Evolutionary conservation across 30 jellyfish, hydroid and myxozoan species (phyloP).

Genomic region (Turritopsis dohrnii): DNA sequence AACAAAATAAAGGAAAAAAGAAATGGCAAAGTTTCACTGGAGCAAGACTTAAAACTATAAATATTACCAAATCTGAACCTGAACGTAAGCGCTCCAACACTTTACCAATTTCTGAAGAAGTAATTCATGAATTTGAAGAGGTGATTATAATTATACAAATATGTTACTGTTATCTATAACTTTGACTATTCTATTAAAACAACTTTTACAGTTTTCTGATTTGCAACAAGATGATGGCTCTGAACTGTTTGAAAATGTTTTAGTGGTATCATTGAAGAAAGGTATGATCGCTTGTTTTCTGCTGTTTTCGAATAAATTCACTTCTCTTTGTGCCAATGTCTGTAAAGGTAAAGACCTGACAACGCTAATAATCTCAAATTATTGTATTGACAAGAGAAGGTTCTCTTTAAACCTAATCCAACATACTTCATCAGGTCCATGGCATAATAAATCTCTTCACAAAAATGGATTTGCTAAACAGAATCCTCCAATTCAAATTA

Average conservation of each 20-base stretch:
- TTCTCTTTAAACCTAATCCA: too few species aligned
- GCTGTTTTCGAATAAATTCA: neutral
- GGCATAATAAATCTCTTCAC: too few species aligned
- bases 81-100: neutral
- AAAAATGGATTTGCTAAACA: too few species aligned
- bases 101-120: neutral
- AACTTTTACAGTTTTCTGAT: constrained; percentile 15
- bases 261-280: constrained; percentile 60
- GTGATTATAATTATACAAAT: too few species aligned
- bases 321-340: too few species aligned
- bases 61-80: constrained; percentile 9
- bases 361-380: too few species aligned
- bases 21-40: constrained; percentile 27
- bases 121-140: neutral
- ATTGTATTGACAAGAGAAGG: too few species aligned
- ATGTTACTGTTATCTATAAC: too few species aligned
- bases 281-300: constrained; percentile 33
- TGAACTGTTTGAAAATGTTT: constrained; percentile 63
- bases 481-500: too few species aligned
- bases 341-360: too few species aligned
- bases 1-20: constrained; percentile 26
- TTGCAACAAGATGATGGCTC: constrained; percentile 34
- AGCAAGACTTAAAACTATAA: neutral
- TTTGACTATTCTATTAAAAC: neutral
- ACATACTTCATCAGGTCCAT: too few species aligned